These are phyloP conservation scores for Cydia pomonella DNA, from an alignment of 1,140 invertebrate genomes.

Conservation along the genomic window DNA sequence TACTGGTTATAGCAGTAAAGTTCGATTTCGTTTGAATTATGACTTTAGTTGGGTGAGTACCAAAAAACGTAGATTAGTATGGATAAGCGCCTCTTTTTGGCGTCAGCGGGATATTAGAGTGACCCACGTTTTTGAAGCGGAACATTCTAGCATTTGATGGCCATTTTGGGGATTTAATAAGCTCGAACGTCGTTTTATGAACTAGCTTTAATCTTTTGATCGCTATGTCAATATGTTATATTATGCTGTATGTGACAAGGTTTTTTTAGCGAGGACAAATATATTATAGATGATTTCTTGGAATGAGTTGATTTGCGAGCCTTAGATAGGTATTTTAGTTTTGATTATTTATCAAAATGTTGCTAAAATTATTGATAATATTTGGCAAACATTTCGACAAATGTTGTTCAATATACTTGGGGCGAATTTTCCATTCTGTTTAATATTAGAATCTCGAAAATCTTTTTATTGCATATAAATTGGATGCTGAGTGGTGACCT, in stretches of 20 bases:
- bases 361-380: too few species aligned
- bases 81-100: not conserved
- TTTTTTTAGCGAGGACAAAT: constrained; percentile 6
- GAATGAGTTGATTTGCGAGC: too few species aligned
- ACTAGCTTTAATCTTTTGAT: not conserved
- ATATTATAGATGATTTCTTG: not conserved
- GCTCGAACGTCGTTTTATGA: constrained; percentile 4
- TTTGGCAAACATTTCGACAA: too few species aligned
- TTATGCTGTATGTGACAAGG: not conserved
- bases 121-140: constrained; percentile 5
- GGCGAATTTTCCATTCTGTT: too few species aligned
- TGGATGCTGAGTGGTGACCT: too few species aligned
- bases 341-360: too few species aligned
- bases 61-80: not conserved
- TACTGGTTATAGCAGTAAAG: not conserved
- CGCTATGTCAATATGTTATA: not conserved
- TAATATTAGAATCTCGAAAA: too few species aligned
- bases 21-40: not conserved
- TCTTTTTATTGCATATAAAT: too few species aligned
- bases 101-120: not conserved
- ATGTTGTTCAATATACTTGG: too few species aligned
- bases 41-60: not conserved
- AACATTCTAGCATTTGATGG: not conserved
- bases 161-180: not conserved
- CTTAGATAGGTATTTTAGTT: too few species aligned